Percentiles rank a stretch among this genome's conserved stretches.
Evolutionary conservation across 2,888 invertebrate genomes (phyloP).

Genomic region (Ommatoiulus sabulosus): DNA sequence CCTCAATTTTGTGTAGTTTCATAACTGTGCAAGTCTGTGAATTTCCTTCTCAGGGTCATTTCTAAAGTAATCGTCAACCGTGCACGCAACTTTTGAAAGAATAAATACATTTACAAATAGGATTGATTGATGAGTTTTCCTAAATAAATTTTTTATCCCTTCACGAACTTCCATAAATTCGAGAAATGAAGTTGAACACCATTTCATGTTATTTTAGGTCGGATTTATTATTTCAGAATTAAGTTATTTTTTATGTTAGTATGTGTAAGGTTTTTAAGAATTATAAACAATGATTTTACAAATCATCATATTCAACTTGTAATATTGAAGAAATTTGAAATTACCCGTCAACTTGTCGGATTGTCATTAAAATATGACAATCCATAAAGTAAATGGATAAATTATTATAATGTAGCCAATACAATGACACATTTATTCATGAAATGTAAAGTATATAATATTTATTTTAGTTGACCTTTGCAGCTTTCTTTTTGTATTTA

Average conservation of each 20-base stretch:
- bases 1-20: neutral
- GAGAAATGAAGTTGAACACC: neutral
- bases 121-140: too few relatives aligned
- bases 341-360: too few relatives aligned
- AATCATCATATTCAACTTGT: too few relatives aligned
- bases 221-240: neutral
- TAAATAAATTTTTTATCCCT: too few relatives aligned
- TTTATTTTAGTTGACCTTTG: conserved; percentile 10
- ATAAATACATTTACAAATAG: neutral
- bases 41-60: neutral
- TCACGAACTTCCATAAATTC: neutral
- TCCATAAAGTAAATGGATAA: too few relatives aligned
- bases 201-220: neutral
- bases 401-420: neutral
- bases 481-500: neutral
- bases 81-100: neutral
- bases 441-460: neutral
- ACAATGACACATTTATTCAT: neutral
- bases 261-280: too few relatives aligned
- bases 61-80: neutral
- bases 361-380: too few relatives aligned
- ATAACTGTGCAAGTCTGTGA: neutral
- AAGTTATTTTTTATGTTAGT: too few relatives aligned
- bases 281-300: too few relatives aligned
- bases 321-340: too few relatives aligned